Evolutionary conservation across 2,888 invertebrate genomes (phyloP), one percentile per base, ranked within the genome.

Genomic region (Fissipunctia ypsillon): DNA sequence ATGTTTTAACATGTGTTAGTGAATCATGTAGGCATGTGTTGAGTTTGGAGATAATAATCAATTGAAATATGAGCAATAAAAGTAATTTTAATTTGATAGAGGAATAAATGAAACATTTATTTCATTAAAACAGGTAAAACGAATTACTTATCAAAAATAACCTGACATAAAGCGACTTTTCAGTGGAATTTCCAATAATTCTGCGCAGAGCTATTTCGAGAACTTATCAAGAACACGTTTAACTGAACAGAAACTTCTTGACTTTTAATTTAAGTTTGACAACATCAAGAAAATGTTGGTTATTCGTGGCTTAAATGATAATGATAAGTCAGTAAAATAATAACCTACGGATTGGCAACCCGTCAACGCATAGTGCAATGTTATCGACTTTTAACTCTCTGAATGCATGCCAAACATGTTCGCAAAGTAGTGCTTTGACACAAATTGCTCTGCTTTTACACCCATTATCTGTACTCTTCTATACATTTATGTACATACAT

Each of bases 381-480:
- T 80, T 80, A 80, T 76, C 71, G 80, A 80, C 67, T 80, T 80
- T 80, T 80, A 80, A 80, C 76, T 28, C 76, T 45, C 38, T 61
- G 56, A 80, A 72, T 76, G 64, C 76, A 45, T 80, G 80, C 80
- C 80, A 80, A 80, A 80, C 80, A 76, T 56, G 80, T 45, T 60
- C 25, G 31, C 59, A 35, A 71, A 65, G 76, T 76, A 80, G 43
- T 35, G 43, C 38, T 80, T 64, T 80, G 67, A 76, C 72, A 60
- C 59, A 60, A 80, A 80, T 80, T 76, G 54, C 28, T 31, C 19
- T 68, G 71, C 50, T 76, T 59, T 61, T 68, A 68, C 59, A 76
- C 1, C 48, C 63, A 64, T 64, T n/a, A n/a, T n/a, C n/a, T n/a
- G n/a, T n/a, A n/a, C n/a, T n/a, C n/a, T n/a, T n/a, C n/a, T n/a